Base-by-base conservation (phyloP, 2,888 invertebrate genomes). In the Dasypogon diadema region DNA sequence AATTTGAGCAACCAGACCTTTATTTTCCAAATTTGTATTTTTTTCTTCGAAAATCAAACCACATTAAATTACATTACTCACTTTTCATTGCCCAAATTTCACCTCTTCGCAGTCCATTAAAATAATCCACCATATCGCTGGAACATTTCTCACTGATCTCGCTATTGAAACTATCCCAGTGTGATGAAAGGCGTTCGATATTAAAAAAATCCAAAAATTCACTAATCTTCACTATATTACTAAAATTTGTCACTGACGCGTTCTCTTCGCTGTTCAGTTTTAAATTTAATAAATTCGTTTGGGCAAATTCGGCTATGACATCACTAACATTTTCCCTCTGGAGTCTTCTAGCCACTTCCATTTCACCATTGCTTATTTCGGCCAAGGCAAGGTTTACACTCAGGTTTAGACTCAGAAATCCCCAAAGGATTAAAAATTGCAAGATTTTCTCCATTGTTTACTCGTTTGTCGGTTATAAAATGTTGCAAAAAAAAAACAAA, bases 31-130 rank as follows among this genome's bases (percentile, higher is more conserved):
- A n/a, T n/a, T n/a, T n/a, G n/a, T n/a, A n/a, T n/a, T n/a, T n/a
- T n/a, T n/a, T n/a, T n/a, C n/a, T n/a, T n/a, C n/a, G n/a, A n/a
- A n/a, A n/a, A n/a, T n/a, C n/a, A n/a, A n/a, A n/a, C n/a, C n/a
- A n/a, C n/a, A n/a, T n/a, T n/a, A n/a, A n/a, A n/a, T n/a, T n/a
- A n/a, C n/a, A 30, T 30, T 21, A 84, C 87, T 85, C 80, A 87
- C 85, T 86, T 80, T 85, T 86, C 1, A 85, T 80, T 0, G 86
- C 86, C 86, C 86, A 86, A 79, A 85, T 82, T 65, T 81, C 81
- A 46, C 82, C 79, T 10, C 80, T 78, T 58, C 78, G 81, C 58
- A 86, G 81, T 72, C 85, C 87, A 30, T 80, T 80, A 22, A 87
- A 79, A 80, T 85, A 86, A 76, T 81, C 81, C 46, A 81, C 79